phyloP scores from a whole-genome alignment of 2,113 vertebrate species.

The Pipra filicauda region DNA sequence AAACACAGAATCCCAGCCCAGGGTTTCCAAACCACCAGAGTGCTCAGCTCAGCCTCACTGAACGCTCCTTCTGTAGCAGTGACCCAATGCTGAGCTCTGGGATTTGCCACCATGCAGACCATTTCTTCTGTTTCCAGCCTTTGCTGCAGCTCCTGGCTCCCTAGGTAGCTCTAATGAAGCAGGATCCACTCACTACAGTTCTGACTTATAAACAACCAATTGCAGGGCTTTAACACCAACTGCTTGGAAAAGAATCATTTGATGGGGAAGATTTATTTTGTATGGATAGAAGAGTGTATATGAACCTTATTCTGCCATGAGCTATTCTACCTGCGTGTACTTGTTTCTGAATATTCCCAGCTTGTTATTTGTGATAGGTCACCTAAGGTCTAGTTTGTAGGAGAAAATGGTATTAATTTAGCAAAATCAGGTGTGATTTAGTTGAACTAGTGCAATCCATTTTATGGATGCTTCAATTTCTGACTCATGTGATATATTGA shows the following conservation, averaged over 20 bases:
- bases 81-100: background rate
- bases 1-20: background rate
- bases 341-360: background rate
- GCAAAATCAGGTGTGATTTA: background rate
- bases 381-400: background rate
- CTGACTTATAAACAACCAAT: background rate
- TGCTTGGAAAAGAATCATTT: background rate
- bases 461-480: slow-evolving; percentile 6
- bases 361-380: background rate
- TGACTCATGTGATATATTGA: background rate
- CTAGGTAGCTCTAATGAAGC: background rate
- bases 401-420: background rate
- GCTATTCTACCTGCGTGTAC: background rate
- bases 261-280: background rate
- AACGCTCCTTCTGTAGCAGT: background rate
- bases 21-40: background rate
- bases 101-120: background rate
- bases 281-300: background rate
- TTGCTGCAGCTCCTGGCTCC: background rate
- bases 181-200: background rate
- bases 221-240: background rate
- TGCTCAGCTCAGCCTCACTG: background rate
- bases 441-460: background rate
- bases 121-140: background rate
- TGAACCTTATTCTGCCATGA: background rate